Evolutionary conservation across 1,140 invertebrate genomes (phyloP), one percentile per base, ranked within the genome.

Genomic region (Branchinecta lynchi): DNA sequence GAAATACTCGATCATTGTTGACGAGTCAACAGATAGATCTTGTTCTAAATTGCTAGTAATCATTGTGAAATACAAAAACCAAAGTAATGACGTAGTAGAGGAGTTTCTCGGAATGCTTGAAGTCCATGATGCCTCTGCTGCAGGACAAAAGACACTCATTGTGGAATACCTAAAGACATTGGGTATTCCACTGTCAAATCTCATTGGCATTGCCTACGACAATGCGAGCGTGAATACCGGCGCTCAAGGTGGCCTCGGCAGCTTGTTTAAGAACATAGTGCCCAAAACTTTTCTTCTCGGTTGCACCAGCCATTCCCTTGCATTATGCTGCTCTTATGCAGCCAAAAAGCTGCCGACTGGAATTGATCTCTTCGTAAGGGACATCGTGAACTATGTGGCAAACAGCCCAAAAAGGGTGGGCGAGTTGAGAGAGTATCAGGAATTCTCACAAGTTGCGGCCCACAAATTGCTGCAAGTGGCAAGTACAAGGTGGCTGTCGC

Each of bases 1-100:
- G 12, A 15, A 15, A 15, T 60, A 60, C 51, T 60, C 51, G 12
- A 15, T 60, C 12, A 20, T 60, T 20, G 51, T 60, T 60, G 51
- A 60, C 17, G 51, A 60, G 17, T 15, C 51, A 60, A 60, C 51
- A 60, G 51, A 60, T 60, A 60, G 51, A 60, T 12, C 12, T 12
- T 15, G 12, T 60, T 15, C 17, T 20, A 60, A 60, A 60, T 60
- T 20, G 12, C 17, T 60, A 60, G 51, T 60, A 20, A 60, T 60
- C 17, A 60, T 60, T 60, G 51, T 60, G 51, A 60, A 60, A 20
- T 60, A 60, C 51, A 60, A 60, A 60, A 12, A 60, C 51, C 51
- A 12, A 12, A 60, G 17, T 60, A 60, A 12, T 60, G 12, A 60
- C 12, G 51, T 20, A 60, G 51, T 60, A 12, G 2, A 60, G 17